Base-by-base conservation (phyloP, 2,113 vertebrate genomes). In the Cacatua alba region DNA sequence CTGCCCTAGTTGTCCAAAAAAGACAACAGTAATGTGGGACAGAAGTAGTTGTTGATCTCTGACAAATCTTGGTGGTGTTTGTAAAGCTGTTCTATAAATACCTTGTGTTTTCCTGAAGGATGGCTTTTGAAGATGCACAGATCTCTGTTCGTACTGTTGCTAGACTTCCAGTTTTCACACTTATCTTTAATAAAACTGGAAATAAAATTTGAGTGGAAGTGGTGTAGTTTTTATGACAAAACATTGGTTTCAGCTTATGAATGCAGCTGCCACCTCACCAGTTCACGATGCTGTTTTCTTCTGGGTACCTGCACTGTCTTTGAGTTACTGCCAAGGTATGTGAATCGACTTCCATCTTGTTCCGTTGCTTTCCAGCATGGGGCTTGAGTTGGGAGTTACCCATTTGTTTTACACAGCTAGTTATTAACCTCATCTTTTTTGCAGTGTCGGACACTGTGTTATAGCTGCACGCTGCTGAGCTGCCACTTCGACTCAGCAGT, bases 121-220 rank as follows among this genome's bases (percentile, higher is more conserved):
- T 65, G 86, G 48, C n/a, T 55, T 87, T 76, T 64, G 81, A 79
- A 92, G 91, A 65, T 84, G 49, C 48, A 43, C n/a, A 72, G 65
- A 71, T 28, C 17, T 87, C 62, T 91, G 72, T 74, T 48, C 71
- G 16, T 69, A 10, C 44, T 79, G 10, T 79, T 93, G 86, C 37
- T 88, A 79, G 48, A 9, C 18, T 95, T 92, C 92, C 48, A 79
- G 78, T 93, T 93, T 86, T 94, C 72, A 91, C 69, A 75, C 62
- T 21, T 37, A 52, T 81, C 48, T 75, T 77, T 95, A 78, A 81
- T 77, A 68, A 88, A 86, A 62, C 49, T 84, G 88, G 76, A 93
- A 91, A 62, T 86, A 83, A 46, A 52, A 52, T 41, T 68, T 88
- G 82, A 60, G 65, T 65, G 46, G 48, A 90, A 93, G 48, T 48